A percentile compares a stretch with the other conserved stretches of the same genome.
Conservation (phyloP, 1,140 invertebrate species). For the Zeugodacus cucurbitae region DNA sequence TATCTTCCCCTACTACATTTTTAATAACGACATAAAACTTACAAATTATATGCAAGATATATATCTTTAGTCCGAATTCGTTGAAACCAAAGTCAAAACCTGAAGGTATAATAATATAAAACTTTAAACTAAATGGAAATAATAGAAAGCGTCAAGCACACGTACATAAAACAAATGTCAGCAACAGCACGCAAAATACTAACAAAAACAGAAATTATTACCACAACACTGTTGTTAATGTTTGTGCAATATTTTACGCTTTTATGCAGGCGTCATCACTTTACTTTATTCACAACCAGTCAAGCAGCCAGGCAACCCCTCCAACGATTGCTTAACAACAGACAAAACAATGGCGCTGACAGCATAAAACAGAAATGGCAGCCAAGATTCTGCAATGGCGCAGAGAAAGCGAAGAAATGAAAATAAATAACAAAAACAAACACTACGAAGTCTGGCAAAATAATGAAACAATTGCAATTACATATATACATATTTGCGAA, state of each 20-base stretch:
- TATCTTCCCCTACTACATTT: no score
- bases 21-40: no score
- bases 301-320: neutral
- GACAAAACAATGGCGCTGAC: slow-evolving; percentile 21
- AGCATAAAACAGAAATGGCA: slow-evolving; percentile 26
- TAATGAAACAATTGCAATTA: slow-evolving; percentile 29
- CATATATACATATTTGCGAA: neutral
- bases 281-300: slow-evolving; percentile 16
- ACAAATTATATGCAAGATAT: neutral
- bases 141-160: neutral
- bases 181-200: neutral
- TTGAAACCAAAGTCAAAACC: no score
- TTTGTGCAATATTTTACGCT: slow-evolving; percentile 18
- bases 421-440: neutral
- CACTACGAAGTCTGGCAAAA: neutral
- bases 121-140: neutral
- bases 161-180: neutral
- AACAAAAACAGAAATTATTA: neutral
- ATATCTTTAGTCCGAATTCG: neutral
- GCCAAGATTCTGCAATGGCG: slow-evolving; percentile 19
- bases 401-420: neutral
- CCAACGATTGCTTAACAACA: slow-evolving; percentile 1
- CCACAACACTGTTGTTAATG: neutral
- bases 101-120: no score
- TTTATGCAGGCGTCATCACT: slow-evolving; percentile 24